Base-by-base conservation (phyloP, 2,888 invertebrate genomes). In the Anthrax anthrax region DNA sequence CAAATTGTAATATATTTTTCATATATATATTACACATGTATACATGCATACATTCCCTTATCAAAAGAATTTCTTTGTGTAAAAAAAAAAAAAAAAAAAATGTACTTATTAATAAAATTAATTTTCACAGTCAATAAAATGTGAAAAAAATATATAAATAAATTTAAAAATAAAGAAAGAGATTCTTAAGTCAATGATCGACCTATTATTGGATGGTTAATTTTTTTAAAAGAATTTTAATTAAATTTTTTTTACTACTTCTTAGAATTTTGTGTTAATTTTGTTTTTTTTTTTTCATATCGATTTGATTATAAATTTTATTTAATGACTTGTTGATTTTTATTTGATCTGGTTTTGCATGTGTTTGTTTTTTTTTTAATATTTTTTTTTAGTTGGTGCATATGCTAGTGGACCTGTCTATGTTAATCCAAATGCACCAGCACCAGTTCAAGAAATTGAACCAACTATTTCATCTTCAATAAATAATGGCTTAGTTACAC, bases 401-500 rank as follows among this genome's bases (percentile, higher is more conserved):
- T 29, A 18, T 16, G 17, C 37, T 5, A 14, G 27, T 19, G 51
- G 51, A 14, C 52, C 48, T 40, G 50, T 52, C 23, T 52, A 49
- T 42, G 40, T 47, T 14, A 48, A 51, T 43, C 46, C 51, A 37
- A 50, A 50, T 44, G 29, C 39, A 18, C 40, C 51, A 9, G 39
- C 47, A 13, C 46, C 44, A 23, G 40, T 41, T 10, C 17, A 36
- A 6, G 47, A 44, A 17, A 46, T 47, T 13, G 37, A 47, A 40
- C 42, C 47, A 10, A 47, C 47, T 2, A 42, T 19, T 8, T 41
- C 45, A 37, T 37, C 37, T 13, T 56, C 47, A n/a, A 9, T 4
- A n/a, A 36, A 5, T 32, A 40, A 39, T 43, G 50, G 72, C 54
- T 73, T 78, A 54, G 72, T 84, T 52, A 92, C 91, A 18, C 90